phyloP scores from a whole-genome alignment of 2,888 invertebrate genomes.

The Hypolimnas misippus region DNA sequence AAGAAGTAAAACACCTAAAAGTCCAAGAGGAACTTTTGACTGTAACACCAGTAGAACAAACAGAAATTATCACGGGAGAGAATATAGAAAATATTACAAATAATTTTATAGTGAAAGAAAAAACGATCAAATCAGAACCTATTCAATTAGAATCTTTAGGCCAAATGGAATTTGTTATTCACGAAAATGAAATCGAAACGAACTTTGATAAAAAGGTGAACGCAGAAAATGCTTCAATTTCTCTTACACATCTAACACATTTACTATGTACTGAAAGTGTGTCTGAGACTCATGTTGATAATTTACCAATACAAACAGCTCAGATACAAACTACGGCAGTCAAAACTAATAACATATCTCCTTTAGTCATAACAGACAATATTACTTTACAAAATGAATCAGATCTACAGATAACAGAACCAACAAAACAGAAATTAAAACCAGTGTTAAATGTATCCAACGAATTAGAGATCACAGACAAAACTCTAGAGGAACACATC shows the following conservation, averaged over 20 bases:
- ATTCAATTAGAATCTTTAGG: conserved; percentile 57
- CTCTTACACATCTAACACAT: conserved; percentile 63
- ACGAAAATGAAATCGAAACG: conserved; percentile 61
- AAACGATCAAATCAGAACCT: conserved; percentile 48
- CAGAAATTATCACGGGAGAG: conserved; percentile 60
- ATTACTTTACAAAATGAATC: conserved; percentile 68
- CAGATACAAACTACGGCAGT: conserved; percentile 55
- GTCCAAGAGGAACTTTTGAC: conserved; percentile 64
- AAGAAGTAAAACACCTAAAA: conserved; percentile 64
- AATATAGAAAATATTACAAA: conserved; percentile 46
- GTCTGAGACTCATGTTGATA: conserved; percentile 56
- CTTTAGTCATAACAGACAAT: conserved; percentile 68
- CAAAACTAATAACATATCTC: conserved; percentile 60
- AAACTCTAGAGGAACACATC: conserved; percentile 65
- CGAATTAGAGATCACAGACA: conserved; percentile 63
- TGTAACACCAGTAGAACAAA: conserved; percentile 61
- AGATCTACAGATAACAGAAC: conserved; percentile 57
- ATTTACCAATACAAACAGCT: conserved; percentile 55
- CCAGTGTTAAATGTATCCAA: conserved; percentile 60
- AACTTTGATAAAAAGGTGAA: conserved; percentile 48
- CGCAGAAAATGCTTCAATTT: conserved; percentile 55
- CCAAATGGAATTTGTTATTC: conserved; percentile 57
- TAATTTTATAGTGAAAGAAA: conserved; percentile 44
- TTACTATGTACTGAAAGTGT: conserved; percentile 70
- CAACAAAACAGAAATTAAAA: conserved; percentile 58